Conservation (phyloP, 1,140 invertebrate genomes). For the Scylla paramamosain region DNA sequence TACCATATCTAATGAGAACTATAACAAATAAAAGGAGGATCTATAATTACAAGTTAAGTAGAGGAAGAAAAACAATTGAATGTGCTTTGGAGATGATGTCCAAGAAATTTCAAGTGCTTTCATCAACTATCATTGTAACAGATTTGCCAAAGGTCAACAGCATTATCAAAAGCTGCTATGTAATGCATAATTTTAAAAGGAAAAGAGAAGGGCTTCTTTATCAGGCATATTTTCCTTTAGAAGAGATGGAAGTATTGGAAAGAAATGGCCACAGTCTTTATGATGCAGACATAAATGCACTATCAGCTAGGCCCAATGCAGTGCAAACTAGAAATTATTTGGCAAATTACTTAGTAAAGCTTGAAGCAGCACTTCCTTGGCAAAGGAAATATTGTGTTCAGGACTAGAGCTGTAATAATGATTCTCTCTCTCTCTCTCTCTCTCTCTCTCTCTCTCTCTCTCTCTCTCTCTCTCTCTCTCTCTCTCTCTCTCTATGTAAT, state of each 20-base stretch:
- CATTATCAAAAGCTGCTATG: constrained; percentile 35
- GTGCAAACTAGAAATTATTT: constrained; percentile 34
- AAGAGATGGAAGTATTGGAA: constrained; percentile 31
- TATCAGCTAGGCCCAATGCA: constrained; percentile 30
- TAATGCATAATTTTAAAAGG: constrained; percentile 29
- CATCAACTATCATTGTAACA: constrained; percentile 28
- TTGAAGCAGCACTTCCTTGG: background rate
- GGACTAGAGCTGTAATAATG: background rate
- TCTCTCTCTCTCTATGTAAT: constrained; percentile 40
- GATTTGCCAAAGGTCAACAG: constrained; percentile 33
- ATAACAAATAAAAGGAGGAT: constrained; percentile 32
- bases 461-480: constrained; percentile 48
- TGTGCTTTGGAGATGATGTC: background rate
- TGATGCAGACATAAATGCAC: background rate
- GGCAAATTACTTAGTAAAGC: background rate
- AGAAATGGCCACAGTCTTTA: background rate
- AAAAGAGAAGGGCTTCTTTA: constrained; percentile 34
- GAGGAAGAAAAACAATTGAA: constrained; percentile 41
- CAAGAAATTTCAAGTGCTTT: constrained; percentile 36
- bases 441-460: constrained; percentile 48
- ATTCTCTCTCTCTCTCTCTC: background rate
- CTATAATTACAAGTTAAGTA: constrained; percentile 29
- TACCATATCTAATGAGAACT: constrained; percentile 42
- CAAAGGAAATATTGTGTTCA: background rate
- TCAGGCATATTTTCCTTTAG: constrained; percentile 21